Evolutionary conservation across 2,113 vertebrate genomes (phyloP).

Genomic region (Phyllostomus hastatus): DNA sequence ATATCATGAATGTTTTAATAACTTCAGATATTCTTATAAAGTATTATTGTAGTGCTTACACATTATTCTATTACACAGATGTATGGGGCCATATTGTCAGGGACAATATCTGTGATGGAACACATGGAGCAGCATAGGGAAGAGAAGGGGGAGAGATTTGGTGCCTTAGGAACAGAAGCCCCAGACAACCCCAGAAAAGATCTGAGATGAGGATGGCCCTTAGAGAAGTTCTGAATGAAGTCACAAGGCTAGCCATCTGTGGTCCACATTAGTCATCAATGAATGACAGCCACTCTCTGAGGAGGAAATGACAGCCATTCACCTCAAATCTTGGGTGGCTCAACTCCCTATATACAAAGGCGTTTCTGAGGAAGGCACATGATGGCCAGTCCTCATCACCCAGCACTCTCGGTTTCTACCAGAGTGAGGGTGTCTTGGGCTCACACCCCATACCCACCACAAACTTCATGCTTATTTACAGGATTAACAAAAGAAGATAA

Average conservation of each 20-base stretch:
- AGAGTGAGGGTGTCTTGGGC: neutral
- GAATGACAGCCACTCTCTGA: accelerated
- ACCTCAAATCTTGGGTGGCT: neutral
- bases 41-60: neutral
- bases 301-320: too few relatives aligned
- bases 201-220: neutral
- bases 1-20: neutral
- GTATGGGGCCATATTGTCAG: neutral
- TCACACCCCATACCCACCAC: neutral
- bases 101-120: neutral
- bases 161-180: neutral
- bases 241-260: neutral
- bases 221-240: neutral
- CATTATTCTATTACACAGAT: neutral
- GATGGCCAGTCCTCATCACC: neutral
- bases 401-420: neutral
- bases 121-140: neutral
- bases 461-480: neutral
- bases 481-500: neutral
- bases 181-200: neutral
- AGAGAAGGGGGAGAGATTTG: neutral
- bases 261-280: neutral
- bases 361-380: neutral
- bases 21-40: neutral
- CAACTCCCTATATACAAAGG: neutral